These are phyloP conservation scores for Nothobranchius kuhntae DNA, from an alignment of 2,113 vertebrate genomes.

Conservation along the genomic window DNA sequence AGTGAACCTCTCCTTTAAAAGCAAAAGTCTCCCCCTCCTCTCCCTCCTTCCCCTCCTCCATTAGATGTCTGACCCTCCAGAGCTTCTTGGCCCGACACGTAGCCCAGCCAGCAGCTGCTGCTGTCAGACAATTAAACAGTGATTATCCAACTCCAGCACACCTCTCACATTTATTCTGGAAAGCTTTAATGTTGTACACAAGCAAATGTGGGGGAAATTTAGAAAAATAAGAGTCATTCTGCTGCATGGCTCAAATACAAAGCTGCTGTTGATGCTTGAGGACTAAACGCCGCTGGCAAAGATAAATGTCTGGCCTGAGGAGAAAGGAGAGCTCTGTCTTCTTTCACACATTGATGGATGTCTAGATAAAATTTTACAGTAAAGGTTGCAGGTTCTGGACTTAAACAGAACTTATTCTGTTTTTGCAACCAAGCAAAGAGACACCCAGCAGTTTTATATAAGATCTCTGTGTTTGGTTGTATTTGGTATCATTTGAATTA, in stretches of 20 bases:
- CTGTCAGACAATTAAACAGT: conserved; percentile 24
- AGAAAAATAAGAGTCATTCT: conserved; percentile 41
- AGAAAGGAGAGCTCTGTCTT: conserved; percentile 47
- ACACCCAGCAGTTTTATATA: conserved; percentile 21
- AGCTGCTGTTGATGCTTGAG: conserved; percentile 51
- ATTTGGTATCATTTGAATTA: conserved; percentile 30
- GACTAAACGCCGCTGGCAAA: conserved; percentile 38
- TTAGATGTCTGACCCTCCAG: conserved; percentile 8
- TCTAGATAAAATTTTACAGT: conserved; percentile 28
- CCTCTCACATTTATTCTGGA: conserved; percentile 24
- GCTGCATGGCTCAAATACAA: conserved; percentile 41
- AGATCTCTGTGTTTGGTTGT: conserved; percentile 24
- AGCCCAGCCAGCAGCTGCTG: conserved; percentile 15
- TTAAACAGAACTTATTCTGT: conserved; percentile 29
- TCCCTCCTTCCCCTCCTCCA: background rate
- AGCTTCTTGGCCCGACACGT: conserved; percentile 14
- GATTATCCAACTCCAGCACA: conserved; percentile 7
- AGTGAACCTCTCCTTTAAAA: conserved; percentile 14
- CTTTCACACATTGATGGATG: conserved; percentile 38
- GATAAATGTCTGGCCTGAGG: conserved; percentile 40
- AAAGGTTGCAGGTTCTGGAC: conserved; percentile 29
- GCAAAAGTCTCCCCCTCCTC: background rate
- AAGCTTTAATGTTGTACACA: conserved; percentile 9
- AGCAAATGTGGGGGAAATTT: conserved; percentile 3
- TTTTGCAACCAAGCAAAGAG: conserved; percentile 45